These are phyloP conservation scores for Zygaena filipendulae DNA, from an alignment of 2,888 invertebrate genomes.

Conservation along the genomic window DNA sequence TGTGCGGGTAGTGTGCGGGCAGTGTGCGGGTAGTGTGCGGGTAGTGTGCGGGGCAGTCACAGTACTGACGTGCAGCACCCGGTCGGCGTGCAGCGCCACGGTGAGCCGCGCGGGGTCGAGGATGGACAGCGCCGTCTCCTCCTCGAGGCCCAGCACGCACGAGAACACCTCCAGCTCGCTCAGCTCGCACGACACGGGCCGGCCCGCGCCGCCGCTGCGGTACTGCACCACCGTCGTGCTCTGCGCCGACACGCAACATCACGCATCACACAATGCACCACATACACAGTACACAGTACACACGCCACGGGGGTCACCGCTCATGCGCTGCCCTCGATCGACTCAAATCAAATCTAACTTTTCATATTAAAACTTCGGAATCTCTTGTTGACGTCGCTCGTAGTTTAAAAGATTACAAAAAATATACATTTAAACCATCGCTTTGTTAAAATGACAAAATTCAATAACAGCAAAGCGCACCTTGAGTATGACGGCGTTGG, in stretches of 20 bases:
- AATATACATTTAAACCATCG: too few relatives aligned
- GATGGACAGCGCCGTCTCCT: slow-evolving; percentile 93
- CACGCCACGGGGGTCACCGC: too few relatives aligned
- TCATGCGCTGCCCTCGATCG: too few relatives aligned
- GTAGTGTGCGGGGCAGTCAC: too few relatives aligned
- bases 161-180: slow-evolving; percentile 95
- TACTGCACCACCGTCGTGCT: slow-evolving; percentile 91
- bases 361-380: too few relatives aligned
- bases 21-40: too few relatives aligned
- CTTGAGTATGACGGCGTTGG: slow-evolving; percentile 93
- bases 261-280: background rate
- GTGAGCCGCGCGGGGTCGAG: slow-evolving; percentile 92
- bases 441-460: too few relatives aligned
- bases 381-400: too few relatives aligned
- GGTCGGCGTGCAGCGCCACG: slow-evolving; percentile 71
- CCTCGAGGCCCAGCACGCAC: slow-evolving; percentile 88
- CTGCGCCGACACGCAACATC: slow-evolving; percentile 41
- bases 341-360: background rate
- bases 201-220: slow-evolving; percentile 73
- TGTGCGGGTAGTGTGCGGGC: too few relatives aligned
- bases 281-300: background rate
- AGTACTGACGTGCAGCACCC: slow-evolving; percentile 59
- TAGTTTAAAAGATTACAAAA: too few relatives aligned
- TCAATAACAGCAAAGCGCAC: too few relatives aligned
- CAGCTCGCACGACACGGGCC: slow-evolving; percentile 87